A percentile compares a stretch with the other conserved stretches of the same genome.
Evolutionary conservation across 2,113 vertebrate species (phyloP).

Genomic region (Serinus canaria): DNA sequence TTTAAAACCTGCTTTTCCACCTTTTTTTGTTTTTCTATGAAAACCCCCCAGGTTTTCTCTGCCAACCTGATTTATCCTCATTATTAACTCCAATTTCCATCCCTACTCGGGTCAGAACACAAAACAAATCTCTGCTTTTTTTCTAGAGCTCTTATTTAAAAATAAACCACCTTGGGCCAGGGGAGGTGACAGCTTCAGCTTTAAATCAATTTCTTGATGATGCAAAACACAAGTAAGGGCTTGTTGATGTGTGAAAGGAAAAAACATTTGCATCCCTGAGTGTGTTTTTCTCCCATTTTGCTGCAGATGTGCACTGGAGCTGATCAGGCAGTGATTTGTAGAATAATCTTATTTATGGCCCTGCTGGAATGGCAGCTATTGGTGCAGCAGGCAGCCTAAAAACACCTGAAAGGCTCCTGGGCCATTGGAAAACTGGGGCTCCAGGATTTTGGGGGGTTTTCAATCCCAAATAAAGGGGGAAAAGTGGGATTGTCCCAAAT

Average conservation of each 20-base stretch:
- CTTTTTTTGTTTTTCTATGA: accelerated
- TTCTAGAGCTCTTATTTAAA: not conserved
- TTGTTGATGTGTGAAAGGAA: not conserved
- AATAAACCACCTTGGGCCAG: not conserved
- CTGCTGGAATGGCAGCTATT: not conserved
- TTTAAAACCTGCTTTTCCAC: not conserved
- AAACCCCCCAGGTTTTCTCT: not conserved
- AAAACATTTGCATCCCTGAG: not conserved
- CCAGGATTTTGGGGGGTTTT: not conserved
- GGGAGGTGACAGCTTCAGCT: not conserved
- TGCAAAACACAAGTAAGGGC: not conserved
- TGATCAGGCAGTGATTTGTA: not conserved
- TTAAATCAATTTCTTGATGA: not conserved
- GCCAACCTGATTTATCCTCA: not conserved
- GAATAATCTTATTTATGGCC: not conserved
- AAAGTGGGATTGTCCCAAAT: too few relatives aligned
- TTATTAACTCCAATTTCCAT: not conserved
- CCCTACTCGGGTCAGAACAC: not conserved
- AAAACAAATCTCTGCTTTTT: not conserved
- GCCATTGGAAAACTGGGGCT: not conserved
- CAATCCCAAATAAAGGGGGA: too few relatives aligned
- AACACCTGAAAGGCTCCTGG: not conserved
- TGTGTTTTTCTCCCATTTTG: not conserved
- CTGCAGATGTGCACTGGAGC: not conserved
- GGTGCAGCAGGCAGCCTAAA: not conserved